These are phyloP conservation scores for Trichogramma evanescens DNA, from an alignment of 2,888 invertebrate genomes.

Conservation along the genomic window DNA sequence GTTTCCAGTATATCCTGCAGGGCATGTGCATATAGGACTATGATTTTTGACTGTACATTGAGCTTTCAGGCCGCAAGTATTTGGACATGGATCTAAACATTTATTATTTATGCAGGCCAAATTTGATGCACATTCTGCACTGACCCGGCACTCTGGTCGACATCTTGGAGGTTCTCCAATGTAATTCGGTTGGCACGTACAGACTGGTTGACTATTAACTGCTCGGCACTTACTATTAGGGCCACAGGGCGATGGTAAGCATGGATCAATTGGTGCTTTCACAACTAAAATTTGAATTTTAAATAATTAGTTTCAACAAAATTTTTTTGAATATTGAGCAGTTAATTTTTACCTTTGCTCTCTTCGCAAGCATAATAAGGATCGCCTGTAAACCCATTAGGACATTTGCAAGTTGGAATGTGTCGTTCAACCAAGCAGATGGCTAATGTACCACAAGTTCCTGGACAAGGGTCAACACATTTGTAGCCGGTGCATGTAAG, in stretches of 20 bases:
- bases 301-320: not conserved
- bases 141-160: slow-evolving; percentile 80
- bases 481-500: slow-evolving; percentile 75
- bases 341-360: slow-evolving; percentile 23
- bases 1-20: slow-evolving; percentile 78
- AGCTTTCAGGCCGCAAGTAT: slow-evolving; percentile 79
- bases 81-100: slow-evolving; percentile 82
- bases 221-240: slow-evolving; percentile 79
- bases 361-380: slow-evolving; percentile 59
- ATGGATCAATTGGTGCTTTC: slow-evolving; percentile 55
- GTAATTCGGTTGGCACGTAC: slow-evolving; percentile 74
- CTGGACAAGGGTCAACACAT: slow-evolving; percentile 78
- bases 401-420: slow-evolving; percentile 71
- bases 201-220: slow-evolving; percentile 72
- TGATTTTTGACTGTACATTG: slow-evolving; percentile 78
- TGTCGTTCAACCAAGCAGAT: slow-evolving; percentile 73
- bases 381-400: slow-evolving; percentile 70
- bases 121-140: slow-evolving; percentile 74
- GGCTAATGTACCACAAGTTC: slow-evolving; percentile 74
- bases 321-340: not conserved
- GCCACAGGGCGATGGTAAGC: slow-evolving; percentile 79
- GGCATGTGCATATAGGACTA: slow-evolving; percentile 81
- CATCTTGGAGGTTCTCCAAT: slow-evolving; percentile 74
- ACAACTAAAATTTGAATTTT: slow-evolving; percentile 8
- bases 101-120: slow-evolving; percentile 79